Conservation (phyloP, 2,888 invertebrate species). For the Tromatobia lineatoria region DNA sequence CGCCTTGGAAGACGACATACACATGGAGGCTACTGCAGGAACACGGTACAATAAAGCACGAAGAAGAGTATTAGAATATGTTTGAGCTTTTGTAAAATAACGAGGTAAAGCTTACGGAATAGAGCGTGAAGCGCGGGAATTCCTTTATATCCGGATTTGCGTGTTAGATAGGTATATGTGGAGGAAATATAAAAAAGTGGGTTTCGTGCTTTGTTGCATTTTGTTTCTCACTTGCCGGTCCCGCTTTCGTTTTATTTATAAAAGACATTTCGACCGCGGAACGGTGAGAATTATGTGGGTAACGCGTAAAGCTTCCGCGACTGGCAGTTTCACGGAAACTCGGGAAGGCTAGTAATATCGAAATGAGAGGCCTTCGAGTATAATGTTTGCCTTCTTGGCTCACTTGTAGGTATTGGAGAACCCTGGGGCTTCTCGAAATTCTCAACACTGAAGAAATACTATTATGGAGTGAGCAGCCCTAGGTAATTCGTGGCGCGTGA, state of each 20-base stretch:
- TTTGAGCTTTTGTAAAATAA: constrained; percentile 22
- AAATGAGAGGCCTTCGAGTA: constrained; percentile 43
- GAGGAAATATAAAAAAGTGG: constrained; percentile 29
- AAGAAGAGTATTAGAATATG: constrained; percentile 13
- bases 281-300: constrained; percentile 49
- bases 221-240: neutral
- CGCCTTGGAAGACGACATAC: constrained; percentile 66
- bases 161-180: constrained; percentile 1
- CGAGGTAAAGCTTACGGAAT: constrained; percentile 14
- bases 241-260: neutral
- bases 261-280: constrained; percentile 25
- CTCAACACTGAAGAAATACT: constrained; percentile 48
- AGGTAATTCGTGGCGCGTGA: constrained; percentile 73
- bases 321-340: constrained; percentile 27
- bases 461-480: constrained; percentile 30
- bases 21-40: neutral
- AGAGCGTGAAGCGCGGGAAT: constrained; percentile 1
- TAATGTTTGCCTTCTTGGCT: constrained; percentile 27
- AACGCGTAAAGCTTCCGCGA: constrained; percentile 32
- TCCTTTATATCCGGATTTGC: constrained; percentile 49
- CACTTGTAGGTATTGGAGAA: constrained; percentile 1
- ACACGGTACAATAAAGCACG: constrained; percentile 9
- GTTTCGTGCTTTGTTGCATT: constrained; percentile 10
- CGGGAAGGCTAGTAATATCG: constrained; percentile 7
- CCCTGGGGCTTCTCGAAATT: constrained; percentile 41